These are phyloP conservation scores for Machaerirhynchus nigripectus DNA, from an alignment of 2,113 vertebrate genomes.

Conservation along the genomic window DNA sequence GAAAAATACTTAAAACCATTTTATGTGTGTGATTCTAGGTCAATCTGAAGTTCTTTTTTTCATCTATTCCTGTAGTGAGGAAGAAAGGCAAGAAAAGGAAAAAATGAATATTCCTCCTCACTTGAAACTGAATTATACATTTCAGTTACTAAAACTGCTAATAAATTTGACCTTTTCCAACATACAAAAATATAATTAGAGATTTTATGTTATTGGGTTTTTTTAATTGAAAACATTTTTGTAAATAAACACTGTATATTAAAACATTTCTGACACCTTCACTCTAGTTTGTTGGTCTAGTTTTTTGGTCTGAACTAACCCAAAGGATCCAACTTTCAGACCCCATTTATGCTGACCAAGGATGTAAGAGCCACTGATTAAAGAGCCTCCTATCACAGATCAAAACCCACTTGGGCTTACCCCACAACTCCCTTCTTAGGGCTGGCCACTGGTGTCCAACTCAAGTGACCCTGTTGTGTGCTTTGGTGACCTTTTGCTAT, in stretches of 20 bases:
- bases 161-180: background rate
- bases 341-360: background rate
- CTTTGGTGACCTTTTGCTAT: background rate
- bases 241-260: background rate
- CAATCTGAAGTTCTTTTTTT: background rate
- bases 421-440: background rate
- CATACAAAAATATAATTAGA: background rate
- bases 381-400: background rate
- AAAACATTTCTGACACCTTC: background rate
- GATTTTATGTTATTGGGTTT: accelerated
- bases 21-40: background rate
- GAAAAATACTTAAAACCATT: background rate
- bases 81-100: background rate
- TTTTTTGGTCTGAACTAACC: background rate
- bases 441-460: background rate
- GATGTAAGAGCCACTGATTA: too few species aligned
- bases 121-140: background rate
- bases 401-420: background rate
- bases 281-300: background rate
- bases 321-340: background rate
- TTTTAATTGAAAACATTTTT: background rate
- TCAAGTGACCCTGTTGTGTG: background rate
- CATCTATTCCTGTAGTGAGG: background rate
- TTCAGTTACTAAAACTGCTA: background rate
- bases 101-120: background rate